Conservation (phyloP, 1,140 invertebrate species). For the Scaptomyza pallida region DNA sequence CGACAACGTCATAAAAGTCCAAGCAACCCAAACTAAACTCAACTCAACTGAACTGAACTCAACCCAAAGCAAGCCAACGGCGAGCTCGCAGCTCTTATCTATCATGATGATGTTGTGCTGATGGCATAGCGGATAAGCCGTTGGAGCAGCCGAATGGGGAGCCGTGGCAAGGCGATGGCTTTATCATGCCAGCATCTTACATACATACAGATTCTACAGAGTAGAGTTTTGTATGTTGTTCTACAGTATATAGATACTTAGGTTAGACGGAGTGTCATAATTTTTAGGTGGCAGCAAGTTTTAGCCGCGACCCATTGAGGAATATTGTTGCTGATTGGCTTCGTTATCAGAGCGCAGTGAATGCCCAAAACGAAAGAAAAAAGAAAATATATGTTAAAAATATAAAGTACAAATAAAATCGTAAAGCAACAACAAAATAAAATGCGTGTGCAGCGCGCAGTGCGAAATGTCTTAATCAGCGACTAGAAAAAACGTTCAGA, state of each 20-base stretch:
- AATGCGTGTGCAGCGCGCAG: constrained; percentile 25
- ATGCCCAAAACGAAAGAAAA: constrained; percentile 19
- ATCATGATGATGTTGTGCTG: constrained; percentile 70
- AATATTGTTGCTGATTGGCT: constrained; percentile 49
- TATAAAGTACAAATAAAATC: constrained; percentile 25
- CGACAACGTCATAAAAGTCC: constrained; percentile 55
- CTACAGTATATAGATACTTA: background rate
- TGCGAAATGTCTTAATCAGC: constrained; percentile 67
- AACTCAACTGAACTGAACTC: constrained; percentile 2
- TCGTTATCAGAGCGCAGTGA: constrained; percentile 51
- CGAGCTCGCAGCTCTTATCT: constrained; percentile 58
- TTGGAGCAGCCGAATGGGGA: background rate
- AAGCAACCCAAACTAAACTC: constrained; percentile 15
- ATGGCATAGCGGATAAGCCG: constrained; percentile 64
- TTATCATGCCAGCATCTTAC: constrained; percentile 42
- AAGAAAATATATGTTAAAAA: constrained; percentile 12
- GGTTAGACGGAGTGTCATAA: constrained; percentile 48
- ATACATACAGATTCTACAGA: background rate
- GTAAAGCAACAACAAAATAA: constrained; percentile 14
- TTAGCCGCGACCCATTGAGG: background rate
- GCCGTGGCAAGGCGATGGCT: background rate
- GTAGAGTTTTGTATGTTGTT: background rate
- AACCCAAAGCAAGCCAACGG: too few relatives aligned
- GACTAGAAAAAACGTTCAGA: constrained; percentile 9
- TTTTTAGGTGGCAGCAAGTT: constrained; percentile 45